Base-by-base conservation (phyloP, 35 echinoderm and acorn worm genomes). In the Lytechinus variegatus region DNA sequence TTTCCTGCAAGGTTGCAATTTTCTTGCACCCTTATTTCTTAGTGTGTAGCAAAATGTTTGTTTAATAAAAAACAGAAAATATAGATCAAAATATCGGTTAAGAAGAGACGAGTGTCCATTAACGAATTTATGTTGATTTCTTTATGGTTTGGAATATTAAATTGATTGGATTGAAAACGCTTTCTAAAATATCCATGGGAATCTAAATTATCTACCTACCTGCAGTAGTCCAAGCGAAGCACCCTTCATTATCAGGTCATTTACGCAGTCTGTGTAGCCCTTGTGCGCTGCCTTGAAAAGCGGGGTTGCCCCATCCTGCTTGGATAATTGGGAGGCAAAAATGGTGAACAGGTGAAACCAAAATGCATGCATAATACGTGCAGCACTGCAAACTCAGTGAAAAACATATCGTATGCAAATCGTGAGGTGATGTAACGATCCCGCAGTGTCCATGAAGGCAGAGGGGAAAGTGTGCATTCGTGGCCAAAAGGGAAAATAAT, bases 271-370 rank as follows among this genome's bases (percentile, higher is more conserved):
- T 53, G 97, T 89, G 94, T 99, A 96, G 44, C 98, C 98, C 90
- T 99, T 99, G 27, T 99, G 98, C 10, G 98, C 95, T 58, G 98
- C 98, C 56, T 99, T 99, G 33, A 99, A 99, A n/a, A 99, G 87
- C 53, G 98, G 98, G 9, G 98, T 99, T 12, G 97, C 98, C 93
- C 98, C 98, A 94, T 99, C 98, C 98, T 99, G 95, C 72, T 90
- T 90, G 88, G 88, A 54, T 19, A 90, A 90, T 44, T 90, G 52
- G 66, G 88, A 90, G 88, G 88, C 87, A 90, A 90, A 33, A 54
- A 52, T 44, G 52, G 88, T 52, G 88, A 52, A 54, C 88, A 90
- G 88, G 52, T 54, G 88, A 90, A 52, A 90, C 28, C 66, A 90
- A 52, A 90, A 44, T 28, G 52, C 88, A 90, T 90, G 88, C 88